phyloP scores from a whole-genome alignment of 2,113 vertebrate species.

The Tylochromis polylepis region DNA sequence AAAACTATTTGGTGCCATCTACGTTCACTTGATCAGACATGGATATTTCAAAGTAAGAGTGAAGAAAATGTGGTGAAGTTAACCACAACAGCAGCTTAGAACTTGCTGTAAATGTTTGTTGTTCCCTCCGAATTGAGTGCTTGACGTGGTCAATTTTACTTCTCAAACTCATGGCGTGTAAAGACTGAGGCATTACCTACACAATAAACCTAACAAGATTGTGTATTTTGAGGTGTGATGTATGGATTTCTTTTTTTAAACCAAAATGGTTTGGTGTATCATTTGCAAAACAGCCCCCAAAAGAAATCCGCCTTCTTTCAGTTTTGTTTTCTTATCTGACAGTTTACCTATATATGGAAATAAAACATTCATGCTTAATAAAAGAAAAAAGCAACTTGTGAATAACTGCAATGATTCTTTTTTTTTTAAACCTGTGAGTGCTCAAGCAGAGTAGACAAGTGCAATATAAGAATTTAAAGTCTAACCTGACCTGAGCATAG shows the following conservation, averaged over 20 bases:
- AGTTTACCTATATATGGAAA: conserved; percentile 40
- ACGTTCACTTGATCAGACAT: background rate
- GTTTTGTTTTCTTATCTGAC: background rate
- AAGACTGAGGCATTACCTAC: background rate
- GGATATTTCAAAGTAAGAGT: background rate
- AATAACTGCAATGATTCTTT: conserved; percentile 16
- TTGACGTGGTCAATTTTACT: background rate
- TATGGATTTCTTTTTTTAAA: background rate
- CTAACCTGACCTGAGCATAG: background rate
- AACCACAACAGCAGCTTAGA: background rate
- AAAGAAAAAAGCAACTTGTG: conserved; percentile 34
- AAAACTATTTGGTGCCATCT: background rate
- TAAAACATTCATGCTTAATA: conserved; percentile 40
- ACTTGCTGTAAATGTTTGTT: conserved; percentile 5
- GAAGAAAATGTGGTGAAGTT: background rate
- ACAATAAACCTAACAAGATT: background rate
- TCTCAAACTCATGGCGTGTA: background rate
- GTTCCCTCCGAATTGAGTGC: background rate
- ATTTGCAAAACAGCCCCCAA: background rate
- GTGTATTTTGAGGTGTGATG: conserved; percentile 39
- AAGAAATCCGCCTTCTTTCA: background rate
- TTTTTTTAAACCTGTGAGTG: background rate
- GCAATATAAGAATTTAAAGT: background rate
- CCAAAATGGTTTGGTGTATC: background rate
- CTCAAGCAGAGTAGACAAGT: background rate